phyloP scores from a whole-genome alignment of 64 coral and sea anemone genomes.

The Platygyra sinensis region DNA sequence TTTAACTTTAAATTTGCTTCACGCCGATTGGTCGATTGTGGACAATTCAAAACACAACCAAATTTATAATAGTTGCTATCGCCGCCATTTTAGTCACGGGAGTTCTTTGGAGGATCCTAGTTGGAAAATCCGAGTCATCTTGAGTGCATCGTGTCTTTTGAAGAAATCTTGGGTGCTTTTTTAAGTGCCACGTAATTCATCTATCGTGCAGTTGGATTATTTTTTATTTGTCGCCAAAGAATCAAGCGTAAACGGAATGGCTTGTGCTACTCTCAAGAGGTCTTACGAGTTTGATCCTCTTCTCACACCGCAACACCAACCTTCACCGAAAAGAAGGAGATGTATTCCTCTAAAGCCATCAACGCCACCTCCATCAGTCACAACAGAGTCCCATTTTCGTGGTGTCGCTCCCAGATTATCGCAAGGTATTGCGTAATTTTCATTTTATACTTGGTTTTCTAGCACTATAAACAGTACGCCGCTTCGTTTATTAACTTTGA shows the following conservation, averaged over 20 bases:
- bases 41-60: conserved; percentile 32
- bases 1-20: not conserved
- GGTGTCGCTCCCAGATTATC: conserved; percentile 91
- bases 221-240: conserved; percentile 1
- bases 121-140: conserved; percentile 16
- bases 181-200: not conserved
- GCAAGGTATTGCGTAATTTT: conserved; percentile 64
- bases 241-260: conserved; percentile 59
- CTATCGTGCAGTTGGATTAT: not conserved
- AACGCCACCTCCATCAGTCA: conserved; percentile 50
- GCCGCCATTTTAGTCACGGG: not conserved
- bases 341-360: conserved; percentile 75
- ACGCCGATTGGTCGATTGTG: conserved; percentile 21
- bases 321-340: conserved; percentile 95
- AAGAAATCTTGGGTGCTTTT: not conserved
- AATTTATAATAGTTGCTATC: conserved; percentile 38
- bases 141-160: not conserved
- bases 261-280: conserved; percentile 97
- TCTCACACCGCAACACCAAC: conserved; percentile 94
- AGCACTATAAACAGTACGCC: not conserved
- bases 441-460: not conserved
- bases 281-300: conserved; percentile 96
- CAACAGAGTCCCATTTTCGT: conserved; percentile 78
- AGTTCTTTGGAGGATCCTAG: not conserved
- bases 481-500: conserved; percentile 1